Evolutionary conservation across 2,888 invertebrate genomes (phyloP), one percentile per base, ranked within the genome.

Genomic region (Lycocerus yunnanus): DNA sequence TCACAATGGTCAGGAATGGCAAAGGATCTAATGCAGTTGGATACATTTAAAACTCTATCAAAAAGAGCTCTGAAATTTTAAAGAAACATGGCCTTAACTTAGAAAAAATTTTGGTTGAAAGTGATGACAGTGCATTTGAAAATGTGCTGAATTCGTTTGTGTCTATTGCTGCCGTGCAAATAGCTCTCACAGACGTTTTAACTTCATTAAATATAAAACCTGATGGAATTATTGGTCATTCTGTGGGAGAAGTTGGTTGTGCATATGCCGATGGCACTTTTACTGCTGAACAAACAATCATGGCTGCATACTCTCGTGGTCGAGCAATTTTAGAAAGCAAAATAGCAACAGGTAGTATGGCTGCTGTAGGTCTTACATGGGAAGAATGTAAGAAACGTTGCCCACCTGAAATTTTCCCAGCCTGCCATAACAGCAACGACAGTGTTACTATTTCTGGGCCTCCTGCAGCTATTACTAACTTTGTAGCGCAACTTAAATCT

Each of bases 1-100:
- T 94, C 96, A 60, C 99, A 99, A 88, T 99, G 98, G 98, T 91
- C 95, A 66, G 97, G 96, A 82, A 99, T 99, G 98, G 98, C 93
- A 13, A 93, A 93, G 84, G 91, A 93, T 74, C 90, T 99, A 80
- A 93, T 98, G 92, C 88, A 90, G 77, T 89, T 99, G 78, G 95
- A 96, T 70, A 88, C 89, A 1, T 98, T 98, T 88, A 92, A 92
- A 77, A 90, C 91, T 94, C 95, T 73, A 91, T 99, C 79, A 89
- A 90, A 79, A 92, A 92, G 77, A 93, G 94, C 79, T 93, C 95
- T 6, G 92, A 92, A 66, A 92, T 93, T 13, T 89, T 99, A 58
- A 90, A 92, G 79, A 92, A 94, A 20, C 93, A 94, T 85, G 94
- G 93, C 21, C 83, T 98, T 15, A 94, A 98, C 86, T 90, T 99